Conservation (phyloP, 1,140 invertebrate species). For the Leptestheria dahalacensis region DNA sequence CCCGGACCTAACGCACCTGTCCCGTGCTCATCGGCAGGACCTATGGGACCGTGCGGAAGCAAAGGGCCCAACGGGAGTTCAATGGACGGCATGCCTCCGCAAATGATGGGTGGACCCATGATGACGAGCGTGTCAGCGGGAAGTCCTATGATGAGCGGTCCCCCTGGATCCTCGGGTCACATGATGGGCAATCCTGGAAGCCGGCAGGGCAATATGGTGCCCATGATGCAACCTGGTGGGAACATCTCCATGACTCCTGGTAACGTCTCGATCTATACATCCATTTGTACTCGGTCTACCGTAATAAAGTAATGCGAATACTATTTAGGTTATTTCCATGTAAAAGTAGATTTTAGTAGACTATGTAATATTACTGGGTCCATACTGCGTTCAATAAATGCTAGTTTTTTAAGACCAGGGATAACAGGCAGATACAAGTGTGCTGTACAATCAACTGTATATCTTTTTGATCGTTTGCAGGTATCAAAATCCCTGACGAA, state of each 20-base stretch:
- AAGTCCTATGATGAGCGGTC: constrained; percentile 21
- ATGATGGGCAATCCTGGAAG: constrained; percentile 14
- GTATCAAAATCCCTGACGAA: constrained; percentile 83
- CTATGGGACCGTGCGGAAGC: constrained; percentile 11
- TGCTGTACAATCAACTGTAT: background rate
- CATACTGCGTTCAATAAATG: background rate
- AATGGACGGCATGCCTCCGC: constrained; percentile 16
- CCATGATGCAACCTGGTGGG: constrained; percentile 21
- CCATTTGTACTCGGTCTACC: background rate
- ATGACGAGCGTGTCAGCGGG: constrained; percentile 17
- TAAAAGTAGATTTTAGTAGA: too few relatives aligned
- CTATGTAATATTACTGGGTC: background rate
- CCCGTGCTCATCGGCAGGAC: constrained; percentile 11
- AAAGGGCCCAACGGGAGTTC: constrained; percentile 7
- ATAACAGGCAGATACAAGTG: background rate
- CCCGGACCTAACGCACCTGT: background rate
- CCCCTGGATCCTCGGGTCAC: constrained; percentile 18
- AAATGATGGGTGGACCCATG: constrained; percentile 18
- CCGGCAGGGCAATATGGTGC: constrained; percentile 15
- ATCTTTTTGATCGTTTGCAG: constrained; percentile 16
- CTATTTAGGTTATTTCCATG: too few relatives aligned
- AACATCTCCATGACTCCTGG: constrained; percentile 14
- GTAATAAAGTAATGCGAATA: too few relatives aligned
- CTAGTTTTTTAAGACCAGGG: background rate
- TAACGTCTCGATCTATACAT: background rate